These are phyloP conservation scores for Campylomormyrus numenius DNA, from an alignment of 2,113 vertebrate species.

Conservation along the genomic window DNA sequence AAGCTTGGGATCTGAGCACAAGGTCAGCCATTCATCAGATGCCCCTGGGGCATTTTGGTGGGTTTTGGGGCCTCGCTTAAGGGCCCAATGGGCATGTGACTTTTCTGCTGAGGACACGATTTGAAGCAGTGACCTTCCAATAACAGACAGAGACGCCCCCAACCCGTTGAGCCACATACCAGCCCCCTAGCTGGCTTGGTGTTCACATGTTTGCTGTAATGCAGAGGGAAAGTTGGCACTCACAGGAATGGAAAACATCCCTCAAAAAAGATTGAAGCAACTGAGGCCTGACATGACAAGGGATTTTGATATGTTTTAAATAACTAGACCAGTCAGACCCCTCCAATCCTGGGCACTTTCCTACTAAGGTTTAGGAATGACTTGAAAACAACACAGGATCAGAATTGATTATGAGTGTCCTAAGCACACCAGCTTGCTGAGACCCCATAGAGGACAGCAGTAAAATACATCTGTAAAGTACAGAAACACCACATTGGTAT, in stretches of 20 bases:
- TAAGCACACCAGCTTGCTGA: background rate
- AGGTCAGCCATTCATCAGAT: background rate
- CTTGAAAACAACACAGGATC: background rate
- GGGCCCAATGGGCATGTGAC: background rate
- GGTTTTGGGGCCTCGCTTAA: background rate
- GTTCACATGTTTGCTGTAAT: background rate
- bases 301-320: background rate
- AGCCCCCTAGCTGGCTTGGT: background rate
- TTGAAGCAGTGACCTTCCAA: background rate
- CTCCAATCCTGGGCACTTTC: background rate
- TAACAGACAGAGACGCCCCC: background rate
- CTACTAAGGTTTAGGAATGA: background rate
- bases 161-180: background rate
- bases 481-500: background rate
- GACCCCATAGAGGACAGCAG: background rate
- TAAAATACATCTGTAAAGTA: background rate
- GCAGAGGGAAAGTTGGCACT: background rate
- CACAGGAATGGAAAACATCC: background rate
- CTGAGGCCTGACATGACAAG: background rate
- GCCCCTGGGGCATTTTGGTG: background rate
- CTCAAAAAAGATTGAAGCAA: background rate
- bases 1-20: background rate
- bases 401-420: background rate
- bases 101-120: background rate
- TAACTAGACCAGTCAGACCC: background rate